These are phyloP conservation scores for Montipora sp. DNA, from an alignment of 64 coral and sea anemone genomes.

Conservation along the genomic window DNA sequence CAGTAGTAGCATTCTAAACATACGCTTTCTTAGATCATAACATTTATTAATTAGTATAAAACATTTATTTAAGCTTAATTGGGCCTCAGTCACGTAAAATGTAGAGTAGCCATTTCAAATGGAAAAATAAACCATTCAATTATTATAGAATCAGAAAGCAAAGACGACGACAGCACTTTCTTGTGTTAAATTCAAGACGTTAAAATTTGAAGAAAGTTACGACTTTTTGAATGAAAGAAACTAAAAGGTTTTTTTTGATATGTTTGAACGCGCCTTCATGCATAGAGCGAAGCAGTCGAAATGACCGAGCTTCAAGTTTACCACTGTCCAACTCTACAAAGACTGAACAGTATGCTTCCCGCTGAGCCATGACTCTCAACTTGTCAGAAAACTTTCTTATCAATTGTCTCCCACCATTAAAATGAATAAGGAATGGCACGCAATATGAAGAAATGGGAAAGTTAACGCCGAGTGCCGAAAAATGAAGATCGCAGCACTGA, in stretches of 20 bases:
- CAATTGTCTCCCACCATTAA: not conserved
- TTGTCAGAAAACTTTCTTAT: not conserved
- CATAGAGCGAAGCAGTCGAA: not conserved
- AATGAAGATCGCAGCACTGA: not conserved
- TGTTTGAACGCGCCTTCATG: not conserved
- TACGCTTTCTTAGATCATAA: not conserved
- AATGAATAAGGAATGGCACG: not conserved
- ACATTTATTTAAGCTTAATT: constrained; percentile 11
- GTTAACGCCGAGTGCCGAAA: not conserved
- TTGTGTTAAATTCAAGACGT: not conserved
- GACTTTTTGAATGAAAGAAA: not conserved
- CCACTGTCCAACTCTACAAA: not conserved
- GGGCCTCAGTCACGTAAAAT: not conserved
- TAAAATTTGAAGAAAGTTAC: not conserved
- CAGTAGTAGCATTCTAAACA: not conserved
- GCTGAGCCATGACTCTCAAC: not conserved
- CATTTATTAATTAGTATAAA: constrained; percentile 6
- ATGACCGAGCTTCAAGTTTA: not conserved
- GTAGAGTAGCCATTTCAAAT: not conserved
- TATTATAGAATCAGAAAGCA: not conserved
- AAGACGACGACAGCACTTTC: not conserved
- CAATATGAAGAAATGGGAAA: not conserved
- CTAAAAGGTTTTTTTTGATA: not conserved
- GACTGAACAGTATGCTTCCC: not conserved
- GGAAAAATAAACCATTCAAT: not conserved